A percentile compares a stretch with the other conserved stretches of the same genome.
phyloP scores from a whole-genome alignment of 2,888 invertebrate species.

The Notodonta dromedarius region DNA sequence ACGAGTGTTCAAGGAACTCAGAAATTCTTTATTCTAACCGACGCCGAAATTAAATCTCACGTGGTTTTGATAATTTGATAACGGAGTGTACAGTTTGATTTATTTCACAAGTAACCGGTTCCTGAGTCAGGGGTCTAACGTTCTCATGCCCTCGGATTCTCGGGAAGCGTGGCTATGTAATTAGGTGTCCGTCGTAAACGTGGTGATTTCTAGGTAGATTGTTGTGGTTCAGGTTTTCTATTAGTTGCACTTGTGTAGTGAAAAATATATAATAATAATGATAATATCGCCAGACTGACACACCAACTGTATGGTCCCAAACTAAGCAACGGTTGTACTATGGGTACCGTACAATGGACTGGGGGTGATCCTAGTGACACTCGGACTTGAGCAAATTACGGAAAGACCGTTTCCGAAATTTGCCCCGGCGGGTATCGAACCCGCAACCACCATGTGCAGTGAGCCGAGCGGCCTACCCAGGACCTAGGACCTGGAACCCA shows the following conservation, averaged over 20 bases:
- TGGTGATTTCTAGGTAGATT: constrained; percentile 15
- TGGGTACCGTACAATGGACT: too few species aligned
- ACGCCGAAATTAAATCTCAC: constrained; percentile 78
- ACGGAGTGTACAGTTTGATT: constrained; percentile 72
- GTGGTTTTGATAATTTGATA: constrained; percentile 83
- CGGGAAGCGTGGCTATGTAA: constrained; percentile 43
- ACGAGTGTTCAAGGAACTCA: constrained; percentile 72
- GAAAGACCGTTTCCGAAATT: too few species aligned
- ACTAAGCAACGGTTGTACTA: too few species aligned
- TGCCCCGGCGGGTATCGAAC: too few species aligned
- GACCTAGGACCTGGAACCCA: too few species aligned
- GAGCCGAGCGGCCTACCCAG: too few species aligned
- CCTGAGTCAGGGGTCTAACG: constrained; percentile 56
- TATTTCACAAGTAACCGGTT: constrained; percentile 69
- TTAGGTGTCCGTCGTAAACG: constrained; percentile 42
- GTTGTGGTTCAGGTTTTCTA: background rate
- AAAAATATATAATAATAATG: too few species aligned
- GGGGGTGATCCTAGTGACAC: too few species aligned
- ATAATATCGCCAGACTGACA: too few species aligned
- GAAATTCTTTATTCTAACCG: constrained; percentile 73
- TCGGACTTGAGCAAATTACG: too few species aligned
- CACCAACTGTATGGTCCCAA: too few species aligned
- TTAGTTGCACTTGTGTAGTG: background rate
- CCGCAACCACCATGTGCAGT: too few species aligned
- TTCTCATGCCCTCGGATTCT: constrained; percentile 73